Base-by-base conservation (phyloP, 1,140 invertebrate species). In the Heliconius hermathena region DNA sequence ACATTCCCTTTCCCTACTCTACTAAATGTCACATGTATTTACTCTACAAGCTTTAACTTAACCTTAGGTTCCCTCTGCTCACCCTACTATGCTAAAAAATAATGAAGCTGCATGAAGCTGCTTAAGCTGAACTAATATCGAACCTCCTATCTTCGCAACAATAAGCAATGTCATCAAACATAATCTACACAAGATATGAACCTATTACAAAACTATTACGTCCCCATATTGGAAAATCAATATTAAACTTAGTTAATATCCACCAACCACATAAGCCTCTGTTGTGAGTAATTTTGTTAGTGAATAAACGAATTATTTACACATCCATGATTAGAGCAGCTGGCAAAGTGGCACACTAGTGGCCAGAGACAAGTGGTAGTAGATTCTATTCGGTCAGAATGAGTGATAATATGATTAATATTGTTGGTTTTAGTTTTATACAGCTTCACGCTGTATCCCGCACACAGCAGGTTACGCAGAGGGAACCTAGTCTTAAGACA, bases 281-380 rank as follows among this genome's bases (percentile, higher is more conserved):
- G 22, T 29, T 66, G 60, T 66, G 26, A 16, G 60, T 66, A 66
- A 66, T 66, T 66, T 26, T 29, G 60, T 66, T 66, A 66, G 13
- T n/a, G 22, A 66, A 66, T 66, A 66, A 66, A 66, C 60, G 26
- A 66, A 66, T 66, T 66, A 66, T 66, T 66, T 66, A 66, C 60
- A 66, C 60, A 66, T 66, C 26, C 3, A 66, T 66, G 60, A 66
- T 66, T 29, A 66, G 22, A 66, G 11, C 1, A 29, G 60, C 26
- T 29, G 60, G 60, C 9, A 29, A 66, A 66, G 60, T 66, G 3
- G 54, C 6, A 22, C 0, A 26, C 8, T 60, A 22, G 11, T 60
- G 11, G n/a, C 54, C 54, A 66, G 5, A 13, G 9, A 26, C 1
- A 29, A 29, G 22, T 57, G n/a, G 49, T 22, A 57, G 3, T 57